phyloP scores from a whole-genome alignment of 2,888 invertebrate genomes.

The Dione juno region DNA sequence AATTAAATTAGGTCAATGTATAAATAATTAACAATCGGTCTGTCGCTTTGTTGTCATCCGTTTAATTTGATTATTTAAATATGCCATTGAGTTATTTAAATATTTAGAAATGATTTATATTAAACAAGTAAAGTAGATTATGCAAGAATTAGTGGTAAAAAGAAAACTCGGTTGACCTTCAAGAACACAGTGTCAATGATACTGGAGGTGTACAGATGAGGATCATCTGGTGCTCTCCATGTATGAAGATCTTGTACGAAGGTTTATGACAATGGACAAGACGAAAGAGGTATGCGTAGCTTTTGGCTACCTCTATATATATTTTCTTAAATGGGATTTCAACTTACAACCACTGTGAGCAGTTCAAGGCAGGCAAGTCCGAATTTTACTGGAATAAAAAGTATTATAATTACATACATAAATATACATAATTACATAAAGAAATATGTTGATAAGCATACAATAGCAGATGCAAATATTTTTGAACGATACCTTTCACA shows the following conservation, averaged over 20 bases:
- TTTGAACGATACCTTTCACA: slow-evolving; percentile 1
- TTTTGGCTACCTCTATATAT: not conserved
- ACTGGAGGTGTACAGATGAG: too few species aligned
- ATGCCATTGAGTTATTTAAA: not conserved
- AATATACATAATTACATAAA: not conserved
- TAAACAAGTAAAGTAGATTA: too few species aligned
- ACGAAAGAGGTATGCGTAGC: too few species aligned
- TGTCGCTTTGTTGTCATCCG: slow-evolving; percentile 18
- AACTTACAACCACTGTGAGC: not conserved
- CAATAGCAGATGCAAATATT: not conserved
- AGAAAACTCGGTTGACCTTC: too few species aligned
- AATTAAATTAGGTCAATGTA: slow-evolving; percentile 33
- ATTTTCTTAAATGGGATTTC: not conserved
- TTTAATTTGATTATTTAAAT: slow-evolving; percentile 8
- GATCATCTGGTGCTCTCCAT: too few species aligned
- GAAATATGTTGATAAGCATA: not conserved
- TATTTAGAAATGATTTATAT: not conserved
- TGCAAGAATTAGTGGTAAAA: too few species aligned
- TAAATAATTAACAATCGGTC: slow-evolving; percentile 19
- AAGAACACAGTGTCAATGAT: too few species aligned
- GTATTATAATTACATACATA: not conserved
- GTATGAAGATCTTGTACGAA: too few species aligned
- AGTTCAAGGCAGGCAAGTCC: not conserved
- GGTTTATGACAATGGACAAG: too few species aligned
- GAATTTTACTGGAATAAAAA: not conserved